Evolutionary conservation across 2,113 vertebrate species (phyloP).

Genomic region (Podarcis muralis): DNA sequence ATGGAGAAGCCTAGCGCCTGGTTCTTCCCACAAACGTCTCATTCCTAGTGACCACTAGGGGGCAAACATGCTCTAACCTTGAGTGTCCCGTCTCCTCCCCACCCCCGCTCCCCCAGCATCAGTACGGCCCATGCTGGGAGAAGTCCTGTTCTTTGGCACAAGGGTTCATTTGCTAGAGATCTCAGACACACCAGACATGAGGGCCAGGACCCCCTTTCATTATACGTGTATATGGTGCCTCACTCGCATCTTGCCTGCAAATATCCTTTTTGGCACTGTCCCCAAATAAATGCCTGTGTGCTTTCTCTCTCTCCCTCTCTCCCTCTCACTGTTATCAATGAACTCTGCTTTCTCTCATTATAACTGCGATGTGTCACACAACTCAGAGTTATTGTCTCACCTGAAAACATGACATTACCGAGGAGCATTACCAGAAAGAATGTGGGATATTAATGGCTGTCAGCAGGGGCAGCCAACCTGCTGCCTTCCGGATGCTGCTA

Average conservation of each 20-base stretch:
- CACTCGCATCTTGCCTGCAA: not conserved
- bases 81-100: not conserved
- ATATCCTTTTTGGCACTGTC: not conserved
- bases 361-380: not conserved
- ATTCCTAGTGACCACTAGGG: not conserved
- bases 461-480: too few relatives aligned
- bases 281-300: not conserved
- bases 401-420: not conserved
- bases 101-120: too few relatives aligned
- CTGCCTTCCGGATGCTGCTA: too few relatives aligned
- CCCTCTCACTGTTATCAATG: not conserved
- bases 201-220: not conserved
- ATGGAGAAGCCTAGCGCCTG: not conserved
- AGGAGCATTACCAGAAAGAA: not conserved
- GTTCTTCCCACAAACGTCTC: not conserved
- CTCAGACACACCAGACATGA: not conserved
- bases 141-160: not conserved
- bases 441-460: not conserved
- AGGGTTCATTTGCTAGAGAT: not conserved
- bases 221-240: too few relatives aligned
- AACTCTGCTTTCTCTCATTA: not conserved
- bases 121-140: not conserved
- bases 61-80: constrained; percentile 4
- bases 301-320: too few relatives aligned
- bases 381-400: not conserved